Evolutionary conservation across 2,797 vertebrate genomes (phyloP).

Genomic region (Onychomys torridus): DNA sequence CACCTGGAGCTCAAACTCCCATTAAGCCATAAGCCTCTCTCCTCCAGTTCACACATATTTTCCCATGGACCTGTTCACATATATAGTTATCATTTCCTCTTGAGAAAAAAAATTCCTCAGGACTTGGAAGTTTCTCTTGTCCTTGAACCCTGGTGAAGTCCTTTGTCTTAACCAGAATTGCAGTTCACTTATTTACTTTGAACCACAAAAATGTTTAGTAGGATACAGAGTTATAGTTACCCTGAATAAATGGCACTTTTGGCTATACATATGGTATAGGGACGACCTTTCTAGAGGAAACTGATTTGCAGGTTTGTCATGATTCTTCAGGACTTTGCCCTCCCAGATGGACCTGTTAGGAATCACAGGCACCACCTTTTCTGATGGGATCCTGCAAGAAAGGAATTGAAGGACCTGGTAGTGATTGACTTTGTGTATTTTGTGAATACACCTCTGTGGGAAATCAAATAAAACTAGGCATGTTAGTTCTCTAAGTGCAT

Average conservation of each 20-base stretch:
- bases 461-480: neutral
- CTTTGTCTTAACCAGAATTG: neutral
- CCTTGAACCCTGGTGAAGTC: neutral
- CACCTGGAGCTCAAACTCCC: neutral
- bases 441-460: neutral
- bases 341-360: neutral
- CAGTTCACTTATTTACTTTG: neutral
- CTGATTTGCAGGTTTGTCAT: neutral
- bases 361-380: neutral
- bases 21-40: neutral
- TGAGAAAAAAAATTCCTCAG: constrained; percentile 6
- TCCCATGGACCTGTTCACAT: neutral
- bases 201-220: neutral
- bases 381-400: neutral
- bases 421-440: neutral
- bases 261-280: neutral
- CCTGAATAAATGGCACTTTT: neutral
- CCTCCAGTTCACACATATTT: neutral
- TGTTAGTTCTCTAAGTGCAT: neutral
- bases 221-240: neutral
- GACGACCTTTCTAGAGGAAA: neutral
- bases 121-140: neutral
- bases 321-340: neutral
- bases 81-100: neutral
- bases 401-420: neutral